Percentiles rank a stretch among this genome's conserved stretches.
Evolutionary conservation across 2,113 vertebrate species (phyloP).

Genomic region (Bombycilla garrulus): DNA sequence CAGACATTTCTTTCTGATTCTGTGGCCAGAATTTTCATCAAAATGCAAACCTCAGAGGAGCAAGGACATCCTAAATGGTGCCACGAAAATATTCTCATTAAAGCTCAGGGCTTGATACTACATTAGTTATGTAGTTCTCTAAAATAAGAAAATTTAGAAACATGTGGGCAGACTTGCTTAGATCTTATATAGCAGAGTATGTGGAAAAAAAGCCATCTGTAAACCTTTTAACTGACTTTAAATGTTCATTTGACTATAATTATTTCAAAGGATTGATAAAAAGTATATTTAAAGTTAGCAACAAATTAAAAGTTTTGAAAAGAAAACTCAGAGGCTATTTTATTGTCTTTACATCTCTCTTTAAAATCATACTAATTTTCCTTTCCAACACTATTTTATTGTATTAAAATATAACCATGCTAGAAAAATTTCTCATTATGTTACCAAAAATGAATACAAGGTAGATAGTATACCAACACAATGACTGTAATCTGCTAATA

Average conservation of each 20-base stretch:
- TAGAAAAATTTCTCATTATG: slow-evolving; percentile 55
- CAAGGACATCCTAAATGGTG: background rate
- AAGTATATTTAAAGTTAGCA: slow-evolving; percentile 2
- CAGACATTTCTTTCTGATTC: background rate
- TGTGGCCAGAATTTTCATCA: background rate
- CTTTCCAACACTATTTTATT: slow-evolving; percentile 1
- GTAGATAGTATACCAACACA: slow-evolving; percentile 63
- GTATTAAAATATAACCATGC: slow-evolving; percentile 29
- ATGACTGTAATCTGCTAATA: slow-evolving; percentile 62
- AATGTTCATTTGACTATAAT: slow-evolving; percentile 25
- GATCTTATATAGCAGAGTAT: background rate
- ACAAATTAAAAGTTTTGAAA: slow-evolving; percentile 32
- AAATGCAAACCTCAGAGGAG: background rate
- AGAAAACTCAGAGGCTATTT: slow-evolving; percentile 3
- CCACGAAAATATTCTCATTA: background rate
- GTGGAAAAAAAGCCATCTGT: background rate
- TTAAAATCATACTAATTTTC: slow-evolving; percentile 46
- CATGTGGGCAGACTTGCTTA: background rate
- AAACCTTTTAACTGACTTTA: slow-evolving; percentile 43
- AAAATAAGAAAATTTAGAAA: background rate
- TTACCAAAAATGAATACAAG: slow-evolving; percentile 53
- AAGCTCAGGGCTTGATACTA: background rate
- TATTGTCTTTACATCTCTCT: slow-evolving; percentile 49
- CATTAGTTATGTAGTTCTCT: background rate
- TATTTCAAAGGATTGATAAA: slow-evolving; percentile 50